A percentile compares a stretch with the other conserved stretches of the same genome.
phyloP scores from a whole-genome alignment of 2,888 invertebrate genomes.

The Diaprepes abbreviatus region DNA sequence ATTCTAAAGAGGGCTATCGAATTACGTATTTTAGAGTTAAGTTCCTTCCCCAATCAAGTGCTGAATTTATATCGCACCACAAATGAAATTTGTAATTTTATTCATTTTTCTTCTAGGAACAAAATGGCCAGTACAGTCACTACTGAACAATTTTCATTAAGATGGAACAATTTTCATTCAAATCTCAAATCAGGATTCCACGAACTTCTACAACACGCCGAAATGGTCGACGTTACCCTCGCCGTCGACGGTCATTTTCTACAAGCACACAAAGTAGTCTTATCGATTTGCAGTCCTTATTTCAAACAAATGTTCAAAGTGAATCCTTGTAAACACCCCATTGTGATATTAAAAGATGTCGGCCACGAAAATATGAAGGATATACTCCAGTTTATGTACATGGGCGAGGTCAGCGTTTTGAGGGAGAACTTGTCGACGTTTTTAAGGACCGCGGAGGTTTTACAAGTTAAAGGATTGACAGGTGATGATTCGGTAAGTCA shows the following conservation, averaged over 20 bases:
- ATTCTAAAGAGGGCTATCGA: too few species aligned
- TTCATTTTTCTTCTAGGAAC: not conserved
- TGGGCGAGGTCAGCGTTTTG: constrained; percentile 80
- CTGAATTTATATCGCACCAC: too few species aligned
- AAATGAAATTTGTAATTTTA: too few species aligned
- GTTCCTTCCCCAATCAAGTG: too few species aligned
- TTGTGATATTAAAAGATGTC: constrained; percentile 80
- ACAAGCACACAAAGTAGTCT: constrained; percentile 82
- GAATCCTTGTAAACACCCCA: constrained; percentile 81
- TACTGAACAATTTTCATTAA: constrained; percentile 80
- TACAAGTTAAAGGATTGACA: constrained; percentile 80
- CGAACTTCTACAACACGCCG: constrained; percentile 78
- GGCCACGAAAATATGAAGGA: constrained; percentile 77
- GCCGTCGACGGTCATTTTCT: constrained; percentile 84
- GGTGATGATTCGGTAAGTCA: constrained; percentile 68
- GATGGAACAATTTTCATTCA: constrained; percentile 85
- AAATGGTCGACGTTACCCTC: constrained; percentile 83
- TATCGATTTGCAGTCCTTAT: constrained; percentile 85
- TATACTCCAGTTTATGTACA: constrained; percentile 81
- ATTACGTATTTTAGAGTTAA: too few species aligned
- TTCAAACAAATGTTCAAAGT: constrained; percentile 82
- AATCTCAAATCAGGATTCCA: constrained; percentile 82
- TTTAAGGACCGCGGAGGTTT: constrained; percentile 77
- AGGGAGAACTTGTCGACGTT: constrained; percentile 79
- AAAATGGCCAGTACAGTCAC: constrained; percentile 63